phyloP scores from a whole-genome alignment of 2,797 vertebrate species.

The Arctocebus calabarensis region DNA sequence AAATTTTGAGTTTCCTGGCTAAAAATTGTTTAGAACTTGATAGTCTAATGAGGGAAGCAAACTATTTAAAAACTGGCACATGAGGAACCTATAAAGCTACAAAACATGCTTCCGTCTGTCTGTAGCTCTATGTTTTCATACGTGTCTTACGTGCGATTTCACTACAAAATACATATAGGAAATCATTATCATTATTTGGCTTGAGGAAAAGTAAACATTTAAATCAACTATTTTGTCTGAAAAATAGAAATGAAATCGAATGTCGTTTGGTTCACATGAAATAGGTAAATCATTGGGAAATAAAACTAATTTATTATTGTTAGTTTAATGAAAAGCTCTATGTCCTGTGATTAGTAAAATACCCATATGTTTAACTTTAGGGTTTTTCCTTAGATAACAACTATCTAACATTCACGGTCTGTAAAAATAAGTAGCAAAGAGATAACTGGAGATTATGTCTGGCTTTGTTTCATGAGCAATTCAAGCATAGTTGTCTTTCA shows the following conservation, averaged over 20 bases:
- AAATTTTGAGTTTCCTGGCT: neutral
- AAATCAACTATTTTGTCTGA: neutral
- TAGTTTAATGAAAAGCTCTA: neutral
- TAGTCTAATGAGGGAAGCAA: neutral
- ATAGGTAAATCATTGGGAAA: neutral
- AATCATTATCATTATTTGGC: neutral
- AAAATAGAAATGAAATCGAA: neutral
- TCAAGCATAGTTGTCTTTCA: neutral
- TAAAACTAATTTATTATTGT: neutral
- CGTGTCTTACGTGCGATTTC: neutral
- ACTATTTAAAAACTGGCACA: neutral
- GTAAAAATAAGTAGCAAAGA: neutral
- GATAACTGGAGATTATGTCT: neutral
- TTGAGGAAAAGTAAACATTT: neutral
- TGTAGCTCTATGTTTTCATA: neutral
- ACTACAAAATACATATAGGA: neutral
- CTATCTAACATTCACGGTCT: neutral
- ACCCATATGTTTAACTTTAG: neutral
- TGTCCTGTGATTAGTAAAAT: neutral
- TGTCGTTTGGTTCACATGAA: neutral
- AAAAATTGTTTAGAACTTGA: neutral
- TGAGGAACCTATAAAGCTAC: too few relatives aligned
- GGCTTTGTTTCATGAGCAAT: neutral
- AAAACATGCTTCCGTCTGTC: neutral
- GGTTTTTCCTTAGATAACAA: neutral